These are phyloP conservation scores for Echinometra lucunter DNA, from an alignment of 53 echinoderm and acorn worm species.

Conservation along the genomic window DNA sequence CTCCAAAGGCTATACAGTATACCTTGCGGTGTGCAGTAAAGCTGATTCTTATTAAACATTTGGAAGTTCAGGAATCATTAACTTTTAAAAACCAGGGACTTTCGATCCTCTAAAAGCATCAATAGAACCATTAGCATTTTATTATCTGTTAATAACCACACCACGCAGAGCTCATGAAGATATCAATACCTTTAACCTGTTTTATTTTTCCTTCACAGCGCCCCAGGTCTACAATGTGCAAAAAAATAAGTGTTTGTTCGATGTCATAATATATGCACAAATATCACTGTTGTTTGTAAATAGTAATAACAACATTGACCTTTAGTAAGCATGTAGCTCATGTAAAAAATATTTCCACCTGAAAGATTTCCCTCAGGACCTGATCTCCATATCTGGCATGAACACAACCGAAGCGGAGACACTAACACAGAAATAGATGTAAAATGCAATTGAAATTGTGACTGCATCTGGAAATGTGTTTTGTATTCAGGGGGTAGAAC, in stretches of 20 bases:
- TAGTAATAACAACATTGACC: not conserved
- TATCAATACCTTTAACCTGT: not conserved
- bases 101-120: no score
- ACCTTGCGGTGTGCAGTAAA: not conserved
- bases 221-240: not conserved
- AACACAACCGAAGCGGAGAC: not conserved
- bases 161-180: not conserved
- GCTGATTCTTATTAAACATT: not conserved
- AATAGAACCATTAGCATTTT: no score
- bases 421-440: not conserved
- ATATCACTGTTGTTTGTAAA: not conserved
- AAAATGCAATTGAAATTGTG: conserved; percentile 5
- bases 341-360: conserved; percentile 18
- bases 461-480: conserved; percentile 8
- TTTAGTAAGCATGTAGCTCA: not conserved
- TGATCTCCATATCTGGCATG: conserved; percentile 14
- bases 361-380: not conserved
- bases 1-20: no score
- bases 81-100: not conserved
- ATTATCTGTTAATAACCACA: no score
- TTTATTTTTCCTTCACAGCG: not conserved
- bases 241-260: not conserved
- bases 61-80: not conserved
- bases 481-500: not conserved
- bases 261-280: not conserved